Evolutionary conservation across 1,140 invertebrate species (phyloP).

Genomic region (Xylocopa sonorina): DNA sequence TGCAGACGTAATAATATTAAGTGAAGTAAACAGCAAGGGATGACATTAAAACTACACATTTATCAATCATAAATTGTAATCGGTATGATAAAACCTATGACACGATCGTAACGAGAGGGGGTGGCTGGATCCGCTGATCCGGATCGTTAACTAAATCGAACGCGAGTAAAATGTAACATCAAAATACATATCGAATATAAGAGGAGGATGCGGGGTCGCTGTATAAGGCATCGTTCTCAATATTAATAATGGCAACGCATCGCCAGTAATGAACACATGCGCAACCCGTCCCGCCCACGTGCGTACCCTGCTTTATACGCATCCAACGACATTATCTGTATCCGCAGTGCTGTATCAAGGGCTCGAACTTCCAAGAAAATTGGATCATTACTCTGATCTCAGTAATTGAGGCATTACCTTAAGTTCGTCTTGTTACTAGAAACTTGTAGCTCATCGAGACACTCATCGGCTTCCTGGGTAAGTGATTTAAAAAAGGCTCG

Average conservation of each 20-base stretch:
- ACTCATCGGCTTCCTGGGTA: not conserved
- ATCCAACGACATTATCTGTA: constrained; percentile 37
- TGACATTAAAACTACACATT: not conserved
- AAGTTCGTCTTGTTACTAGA: not conserved
- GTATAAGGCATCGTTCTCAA: constrained; percentile 60
- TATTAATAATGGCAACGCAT: constrained; percentile 65
- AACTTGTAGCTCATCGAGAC: not conserved
- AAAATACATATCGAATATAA: not conserved
- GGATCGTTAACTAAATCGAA: constrained; percentile 49
- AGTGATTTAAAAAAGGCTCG: not conserved
- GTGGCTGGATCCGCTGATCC: no score
- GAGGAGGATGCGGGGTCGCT: constrained; percentile 20
- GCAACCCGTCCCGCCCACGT: constrained; percentile 63
- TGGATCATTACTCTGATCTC: constrained; percentile 15
- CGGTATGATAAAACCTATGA: not conserved
- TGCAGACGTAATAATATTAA: not conserved
- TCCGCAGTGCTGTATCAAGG: constrained; percentile 25
- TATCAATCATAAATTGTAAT: not conserved
- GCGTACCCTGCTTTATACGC: constrained; percentile 30
- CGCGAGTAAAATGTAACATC: constrained; percentile 30
- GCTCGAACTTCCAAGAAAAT: constrained; percentile 8
- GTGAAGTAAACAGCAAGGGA: not conserved
- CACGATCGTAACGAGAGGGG: not conserved
- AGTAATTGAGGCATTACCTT: constrained; percentile 14
- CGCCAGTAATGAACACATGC: constrained; percentile 62